Evolutionary conservation across 2,888 invertebrate genomes (phyloP).

Genomic region (Crocallis elinguaria): DNA sequence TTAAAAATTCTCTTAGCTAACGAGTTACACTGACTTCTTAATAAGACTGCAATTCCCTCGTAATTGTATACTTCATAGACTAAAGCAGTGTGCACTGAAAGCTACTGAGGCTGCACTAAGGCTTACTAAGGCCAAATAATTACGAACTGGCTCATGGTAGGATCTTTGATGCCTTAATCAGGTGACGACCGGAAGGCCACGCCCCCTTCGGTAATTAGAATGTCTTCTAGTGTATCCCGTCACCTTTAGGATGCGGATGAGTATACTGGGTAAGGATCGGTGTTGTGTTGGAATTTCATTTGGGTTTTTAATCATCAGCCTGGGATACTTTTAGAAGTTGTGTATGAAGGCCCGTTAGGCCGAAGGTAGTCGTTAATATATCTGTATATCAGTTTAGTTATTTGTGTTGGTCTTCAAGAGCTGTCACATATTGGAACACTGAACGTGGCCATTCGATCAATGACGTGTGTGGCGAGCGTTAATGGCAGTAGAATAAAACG

Average conservation of each 20-base stretch:
- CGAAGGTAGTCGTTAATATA: too few relatives aligned
- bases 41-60: slow-evolving; percentile 25
- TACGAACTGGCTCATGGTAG: slow-evolving; percentile 56
- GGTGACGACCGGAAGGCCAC: slow-evolving; percentile 62
- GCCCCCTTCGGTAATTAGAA: slow-evolving; percentile 73
- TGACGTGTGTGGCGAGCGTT: too few relatives aligned
- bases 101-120: slow-evolving; percentile 47
- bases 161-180: slow-evolving; percentile 77
- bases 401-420: too few relatives aligned
- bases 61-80: slow-evolving; percentile 31
- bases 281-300: slow-evolving; percentile 10
- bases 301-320: slow-evolving; percentile 16
- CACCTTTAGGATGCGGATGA: slow-evolving; percentile 44
- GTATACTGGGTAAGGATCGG: slow-evolving; percentile 2
- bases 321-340: background rate
- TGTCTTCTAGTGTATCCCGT: slow-evolving; percentile 56
- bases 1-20: slow-evolving; percentile 31
- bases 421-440: too few relatives aligned
- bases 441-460: too few relatives aligned
- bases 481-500: too few relatives aligned
- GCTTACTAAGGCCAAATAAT: slow-evolving; percentile 64
- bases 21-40: slow-evolving; percentile 21
- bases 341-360: too few relatives aligned
- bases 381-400: too few relatives aligned
- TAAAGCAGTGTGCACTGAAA: slow-evolving; percentile 42